Evolutionary conservation across 2,888 invertebrate species (phyloP).

Genomic region (Trichopria drosophilae): DNA sequence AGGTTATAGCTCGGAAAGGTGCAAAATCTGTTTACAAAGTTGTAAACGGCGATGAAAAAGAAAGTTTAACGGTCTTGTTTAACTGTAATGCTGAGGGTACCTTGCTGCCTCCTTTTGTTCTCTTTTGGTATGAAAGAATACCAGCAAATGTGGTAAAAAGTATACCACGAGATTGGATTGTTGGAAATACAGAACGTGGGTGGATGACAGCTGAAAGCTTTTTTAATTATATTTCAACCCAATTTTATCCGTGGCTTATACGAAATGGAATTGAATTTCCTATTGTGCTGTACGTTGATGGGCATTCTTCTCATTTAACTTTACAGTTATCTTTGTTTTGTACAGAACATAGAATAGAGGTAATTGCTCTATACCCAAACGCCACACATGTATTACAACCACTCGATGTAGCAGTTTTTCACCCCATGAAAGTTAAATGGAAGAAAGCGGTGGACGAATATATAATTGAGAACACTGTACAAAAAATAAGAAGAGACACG

Average conservation of each 20-base stretch:
- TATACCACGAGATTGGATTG: conserved; percentile 31
- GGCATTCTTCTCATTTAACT: conserved; percentile 37
- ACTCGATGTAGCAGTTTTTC: conserved; percentile 21
- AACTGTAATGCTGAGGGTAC: conserved; percentile 7
- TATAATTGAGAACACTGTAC: background rate
- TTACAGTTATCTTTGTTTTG: conserved; percentile 9
- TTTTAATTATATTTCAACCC: conserved; percentile 35
- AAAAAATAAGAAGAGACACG: conserved; percentile 13
- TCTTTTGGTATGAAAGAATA: conserved; percentile 16
- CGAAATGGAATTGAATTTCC: conserved; percentile 33
- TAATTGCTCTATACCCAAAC: conserved; percentile 23
- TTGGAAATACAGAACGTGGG: conserved; percentile 36
- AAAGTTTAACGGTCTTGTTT: conserved; percentile 10
- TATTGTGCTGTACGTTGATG: conserved; percentile 39
- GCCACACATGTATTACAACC: conserved; percentile 19
- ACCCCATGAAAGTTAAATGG: conserved; percentile 18
- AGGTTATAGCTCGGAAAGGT: conserved; percentile 47
- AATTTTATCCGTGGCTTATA: conserved; percentile 36
- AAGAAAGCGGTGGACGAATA: conserved; percentile 16
- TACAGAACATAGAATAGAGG: conserved; percentile 12
- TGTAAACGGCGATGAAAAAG: conserved; percentile 18
- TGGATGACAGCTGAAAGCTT: conserved; percentile 40
- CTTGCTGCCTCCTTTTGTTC: conserved; percentile 7
- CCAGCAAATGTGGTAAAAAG: conserved; percentile 39
- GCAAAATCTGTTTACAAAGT: conserved; percentile 36